Percentiles rank a stretch among this genome's conserved stretches.
Evolutionary conservation across 2,797 vertebrate species (phyloP).

Genomic region (Bovichtus diacanthus): DNA sequence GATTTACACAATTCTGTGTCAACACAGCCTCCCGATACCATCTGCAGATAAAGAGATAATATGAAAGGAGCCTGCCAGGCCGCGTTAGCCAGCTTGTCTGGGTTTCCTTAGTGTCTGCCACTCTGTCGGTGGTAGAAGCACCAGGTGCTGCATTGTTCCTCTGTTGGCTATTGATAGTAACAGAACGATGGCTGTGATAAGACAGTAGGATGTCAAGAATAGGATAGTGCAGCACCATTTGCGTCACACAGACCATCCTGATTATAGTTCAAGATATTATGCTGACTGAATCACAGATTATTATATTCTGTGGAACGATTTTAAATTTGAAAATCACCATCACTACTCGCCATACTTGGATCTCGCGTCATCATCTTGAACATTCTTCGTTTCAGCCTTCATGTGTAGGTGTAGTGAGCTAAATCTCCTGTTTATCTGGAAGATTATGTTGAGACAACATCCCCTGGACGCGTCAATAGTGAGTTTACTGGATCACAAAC

Average conservation of each 20-base stretch:
- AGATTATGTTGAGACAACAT: too few relatives aligned
- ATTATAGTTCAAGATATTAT: constrained; percentile 3
- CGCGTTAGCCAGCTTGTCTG: constrained; percentile 23
- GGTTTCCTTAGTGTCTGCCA: constrained; percentile 34
- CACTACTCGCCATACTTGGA: not conserved
- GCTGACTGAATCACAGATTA: not conserved
- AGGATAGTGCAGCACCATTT: not conserved
- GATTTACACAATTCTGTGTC: constrained; percentile 71
- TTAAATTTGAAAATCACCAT: not conserved
- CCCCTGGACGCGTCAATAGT: too few relatives aligned
- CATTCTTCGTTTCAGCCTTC: not conserved
- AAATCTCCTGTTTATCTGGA: not conserved
- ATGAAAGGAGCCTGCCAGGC: constrained; percentile 44
- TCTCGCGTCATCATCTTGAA: not conserved
- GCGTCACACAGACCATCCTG: not conserved
- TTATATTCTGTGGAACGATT: not conserved
- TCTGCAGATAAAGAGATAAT: constrained; percentile 54
- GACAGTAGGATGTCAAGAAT: constrained; percentile 16
- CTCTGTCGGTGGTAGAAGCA: constrained; percentile 33
- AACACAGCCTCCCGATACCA: constrained; percentile 55
- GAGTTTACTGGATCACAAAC: too few relatives aligned
- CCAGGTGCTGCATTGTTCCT: constrained; percentile 61
- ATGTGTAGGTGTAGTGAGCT: not conserved
- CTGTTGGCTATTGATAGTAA: constrained; percentile 32
- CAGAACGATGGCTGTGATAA: constrained; percentile 35